Percentiles rank a stretch among this genome's conserved stretches.
phyloP scores from a whole-genome alignment of 2,888 invertebrate genomes.

The Caenorhabditis sp. region DNA sequence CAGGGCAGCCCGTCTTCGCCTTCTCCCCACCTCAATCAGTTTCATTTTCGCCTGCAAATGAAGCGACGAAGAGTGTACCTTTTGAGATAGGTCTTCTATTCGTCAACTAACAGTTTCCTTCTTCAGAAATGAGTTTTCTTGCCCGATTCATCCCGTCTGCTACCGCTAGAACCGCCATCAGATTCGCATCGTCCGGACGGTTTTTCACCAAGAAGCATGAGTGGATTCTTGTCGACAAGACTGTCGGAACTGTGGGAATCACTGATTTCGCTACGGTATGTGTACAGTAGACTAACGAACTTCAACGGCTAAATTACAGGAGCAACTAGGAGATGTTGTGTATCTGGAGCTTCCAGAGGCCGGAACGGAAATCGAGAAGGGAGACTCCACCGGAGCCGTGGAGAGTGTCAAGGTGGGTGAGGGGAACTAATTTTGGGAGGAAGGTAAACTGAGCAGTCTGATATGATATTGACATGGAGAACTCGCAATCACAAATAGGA shows the following conservation, averaged over 20 bases:
- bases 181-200: conserved; percentile 68
- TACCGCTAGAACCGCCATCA: conserved; percentile 40
- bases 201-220: conserved; percentile 93
- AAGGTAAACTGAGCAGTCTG: background rate
- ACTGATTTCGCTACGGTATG: conserved; percentile 91
- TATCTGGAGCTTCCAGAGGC: conserved; percentile 95
- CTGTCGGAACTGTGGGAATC: conserved; percentile 93
- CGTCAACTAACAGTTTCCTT: background rate
- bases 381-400: conserved; percentile 94
- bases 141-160: conserved; percentile 42
- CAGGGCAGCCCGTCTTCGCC: background rate
- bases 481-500: no score
- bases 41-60: background rate
- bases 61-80: background rate
- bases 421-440: background rate
- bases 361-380: conserved; percentile 85
- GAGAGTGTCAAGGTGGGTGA: conserved; percentile 89
- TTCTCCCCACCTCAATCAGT: background rate
- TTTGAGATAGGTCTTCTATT: background rate
- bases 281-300: background rate
- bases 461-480: no score
- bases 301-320: conserved; percentile 85
- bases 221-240: conserved; percentile 89
- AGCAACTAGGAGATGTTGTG: conserved; percentile 96
- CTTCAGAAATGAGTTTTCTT: conserved; percentile 54